These are phyloP conservation scores for Hydropsyche betteni DNA, from an alignment of 2,888 invertebrate genomes.

Conservation along the genomic window DNA sequence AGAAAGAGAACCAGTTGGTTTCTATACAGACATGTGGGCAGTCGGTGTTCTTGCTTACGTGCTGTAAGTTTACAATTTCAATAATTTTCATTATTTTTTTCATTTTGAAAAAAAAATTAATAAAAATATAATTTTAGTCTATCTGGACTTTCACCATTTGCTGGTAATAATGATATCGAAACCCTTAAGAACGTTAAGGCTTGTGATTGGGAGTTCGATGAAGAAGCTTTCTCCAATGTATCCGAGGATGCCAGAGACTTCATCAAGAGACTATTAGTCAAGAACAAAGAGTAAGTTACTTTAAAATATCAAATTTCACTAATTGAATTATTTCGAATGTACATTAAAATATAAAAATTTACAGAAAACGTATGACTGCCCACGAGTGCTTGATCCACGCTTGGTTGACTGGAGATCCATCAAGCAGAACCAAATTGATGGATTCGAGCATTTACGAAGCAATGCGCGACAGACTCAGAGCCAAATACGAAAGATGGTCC, in stretches of 20 bases:
- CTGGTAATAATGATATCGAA: constrained; percentile 98
- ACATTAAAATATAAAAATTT: constrained; percentile 49
- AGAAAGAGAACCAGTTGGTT: constrained; percentile 97
- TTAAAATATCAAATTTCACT: not conserved
- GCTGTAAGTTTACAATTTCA: constrained; percentile 74
- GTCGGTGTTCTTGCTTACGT: constrained; percentile 98
- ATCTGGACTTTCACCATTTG: constrained; percentile 98
- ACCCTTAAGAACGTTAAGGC: constrained; percentile 98
- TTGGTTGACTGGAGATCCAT: constrained; percentile 92
- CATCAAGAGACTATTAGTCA: constrained; percentile 88
- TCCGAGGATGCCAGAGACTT: constrained; percentile 99
- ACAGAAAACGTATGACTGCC: constrained; percentile 94
- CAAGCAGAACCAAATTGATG: constrained; percentile 78
- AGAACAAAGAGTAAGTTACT: constrained; percentile 86
- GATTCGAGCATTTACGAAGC: constrained; percentile 85
- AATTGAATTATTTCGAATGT: not conserved
- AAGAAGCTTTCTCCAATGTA: constrained; percentile 91
- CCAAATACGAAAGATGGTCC: constrained; percentile 81
- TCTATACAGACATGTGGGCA: constrained; percentile 99
- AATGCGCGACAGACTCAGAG: constrained; percentile 87
- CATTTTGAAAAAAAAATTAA: not conserved
- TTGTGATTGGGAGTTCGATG: constrained; percentile 99
- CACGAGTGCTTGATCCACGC: constrained; percentile 96
- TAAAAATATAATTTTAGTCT: constrained; percentile 68
- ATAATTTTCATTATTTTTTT: not conserved